Evolutionary conservation across 2,113 vertebrate genomes (phyloP).

Genomic region (Hypomesus transpacificus): DNA sequence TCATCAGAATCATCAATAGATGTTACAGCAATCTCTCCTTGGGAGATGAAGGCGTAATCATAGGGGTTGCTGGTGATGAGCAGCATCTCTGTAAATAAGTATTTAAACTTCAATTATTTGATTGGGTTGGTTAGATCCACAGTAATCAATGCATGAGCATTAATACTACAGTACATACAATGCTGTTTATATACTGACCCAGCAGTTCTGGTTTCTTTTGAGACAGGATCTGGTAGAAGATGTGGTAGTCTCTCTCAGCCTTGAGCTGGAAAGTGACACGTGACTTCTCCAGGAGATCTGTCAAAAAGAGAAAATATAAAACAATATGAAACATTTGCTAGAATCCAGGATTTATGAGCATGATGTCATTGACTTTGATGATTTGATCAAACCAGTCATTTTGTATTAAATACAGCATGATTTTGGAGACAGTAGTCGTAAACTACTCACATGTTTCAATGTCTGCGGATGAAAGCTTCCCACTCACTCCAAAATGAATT

Average conservation of each 20-base stretch:
- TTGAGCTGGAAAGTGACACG: constrained; percentile 87
- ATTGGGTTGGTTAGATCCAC: neutral
- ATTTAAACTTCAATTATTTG: neutral
- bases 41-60: constrained; percentile 71
- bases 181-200: constrained; percentile 59
- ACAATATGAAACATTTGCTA: too few relatives aligned
- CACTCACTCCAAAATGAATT: constrained; percentile 88
- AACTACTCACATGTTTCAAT: constrained; percentile 86
- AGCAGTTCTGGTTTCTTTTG: constrained; percentile 87
- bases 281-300: constrained; percentile 90
- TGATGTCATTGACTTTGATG: neutral
- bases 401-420: too few relatives aligned
- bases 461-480: constrained; percentile 87
- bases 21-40: constrained; percentile 67
- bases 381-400: too few relatives aligned
- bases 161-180: neutral
- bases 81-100: constrained; percentile 61
- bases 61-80: constrained; percentile 76
- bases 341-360: neutral
- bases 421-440: too few relatives aligned
- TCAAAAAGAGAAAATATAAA: neutral
- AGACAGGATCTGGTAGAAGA: constrained; percentile 92
- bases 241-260: constrained; percentile 88
- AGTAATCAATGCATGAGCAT: neutral
- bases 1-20: constrained; percentile 68